Percentiles rank a stretch among this genome's conserved stretches.
These are phyloP conservation scores for Whitmania pigra DNA, from an alignment of 1,140 invertebrate genomes.

Conservation along the genomic window DNA sequence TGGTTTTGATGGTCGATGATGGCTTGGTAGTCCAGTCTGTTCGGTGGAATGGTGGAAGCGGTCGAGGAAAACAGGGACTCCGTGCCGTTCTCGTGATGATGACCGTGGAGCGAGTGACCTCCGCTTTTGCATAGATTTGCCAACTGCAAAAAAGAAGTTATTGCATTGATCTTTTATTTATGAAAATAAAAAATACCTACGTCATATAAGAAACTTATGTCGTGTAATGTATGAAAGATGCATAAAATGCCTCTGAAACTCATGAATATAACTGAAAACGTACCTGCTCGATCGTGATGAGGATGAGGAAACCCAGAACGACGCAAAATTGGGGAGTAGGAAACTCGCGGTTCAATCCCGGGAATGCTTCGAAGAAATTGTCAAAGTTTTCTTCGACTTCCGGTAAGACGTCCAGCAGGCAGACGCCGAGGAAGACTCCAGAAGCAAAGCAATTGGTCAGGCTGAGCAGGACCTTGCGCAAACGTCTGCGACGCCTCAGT, in stretches of 20 bases:
- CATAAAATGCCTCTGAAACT: too few species aligned
- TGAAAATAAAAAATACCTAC: too few species aligned
- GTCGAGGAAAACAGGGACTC: slow-evolving; percentile 3
- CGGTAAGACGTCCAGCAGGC: slow-evolving; percentile 39
- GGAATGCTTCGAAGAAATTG: neutral
- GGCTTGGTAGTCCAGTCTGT: neutral
- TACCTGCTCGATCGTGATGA: slow-evolving; percentile 47
- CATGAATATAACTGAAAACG: neutral
- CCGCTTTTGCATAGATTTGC: too few species aligned
- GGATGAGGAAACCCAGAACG: slow-evolving; percentile 45
- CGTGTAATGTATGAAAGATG: too few species aligned
- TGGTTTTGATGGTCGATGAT: neutral
- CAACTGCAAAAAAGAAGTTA: too few species aligned
- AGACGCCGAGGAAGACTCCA: slow-evolving; percentile 42
- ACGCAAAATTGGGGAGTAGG: slow-evolving; percentile 46
- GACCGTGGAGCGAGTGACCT: neutral
- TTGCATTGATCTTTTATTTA: too few species aligned
- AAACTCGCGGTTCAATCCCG: slow-evolving; percentile 28
- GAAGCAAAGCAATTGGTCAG: slow-evolving; percentile 38
- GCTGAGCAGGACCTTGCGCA: slow-evolving; percentile 3
- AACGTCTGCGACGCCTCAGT: neutral
- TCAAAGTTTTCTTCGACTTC: slow-evolving; percentile 32
- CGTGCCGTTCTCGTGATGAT: neutral
- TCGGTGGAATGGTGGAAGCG: neutral
- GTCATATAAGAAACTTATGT: neutral